Percentiles rank a stretch among this genome's conserved stretches.
These are phyloP conservation scores for Tetraodon nigroviridis DNA, from an alignment of 2,113 vertebrate species.

Conservation along the genomic window DNA sequence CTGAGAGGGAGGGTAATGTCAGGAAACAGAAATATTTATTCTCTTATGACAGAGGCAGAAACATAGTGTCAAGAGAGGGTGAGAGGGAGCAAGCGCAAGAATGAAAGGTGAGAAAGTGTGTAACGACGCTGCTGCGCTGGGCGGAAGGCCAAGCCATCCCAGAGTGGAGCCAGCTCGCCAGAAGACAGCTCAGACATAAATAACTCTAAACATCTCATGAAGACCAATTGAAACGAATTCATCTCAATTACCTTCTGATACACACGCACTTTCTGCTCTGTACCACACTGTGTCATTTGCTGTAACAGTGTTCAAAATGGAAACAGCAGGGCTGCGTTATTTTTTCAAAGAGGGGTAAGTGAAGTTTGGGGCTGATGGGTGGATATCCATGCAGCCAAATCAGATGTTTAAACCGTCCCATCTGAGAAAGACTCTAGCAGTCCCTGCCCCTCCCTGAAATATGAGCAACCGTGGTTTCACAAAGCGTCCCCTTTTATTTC, in stretches of 20 bases:
- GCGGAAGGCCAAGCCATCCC: constrained; percentile 51
- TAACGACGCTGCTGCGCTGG: constrained; percentile 31
- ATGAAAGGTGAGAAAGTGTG: constrained; percentile 38
- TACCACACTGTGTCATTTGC: constrained; percentile 1
- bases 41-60: constrained; percentile 25
- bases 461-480: neutral
- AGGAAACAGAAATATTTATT: constrained; percentile 47
- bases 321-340: constrained; percentile 11
- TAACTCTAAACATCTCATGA: constrained; percentile 68
- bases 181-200: constrained; percentile 69
- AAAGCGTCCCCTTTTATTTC: neutral
- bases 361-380: too few relatives aligned
- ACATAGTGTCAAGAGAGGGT: constrained; percentile 18
- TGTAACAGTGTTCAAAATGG: neutral
- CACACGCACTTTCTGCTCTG: constrained; percentile 2
- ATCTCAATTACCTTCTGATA: constrained; percentile 58
- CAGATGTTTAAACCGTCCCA: too few relatives aligned
- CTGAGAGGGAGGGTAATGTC: constrained; percentile 7
- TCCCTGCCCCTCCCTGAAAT: too few relatives aligned
- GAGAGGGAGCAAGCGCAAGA: constrained; percentile 7
- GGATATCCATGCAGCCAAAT: too few relatives aligned
- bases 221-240: constrained; percentile 66
- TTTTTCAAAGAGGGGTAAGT: neutral
- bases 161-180: constrained; percentile 46
- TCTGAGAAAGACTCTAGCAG: too few relatives aligned